Percentiles rank a stretch among this genome's conserved stretches.
Conservation (phyloP, 1,140 invertebrate genomes). For the Drosophila obscura region DNA sequence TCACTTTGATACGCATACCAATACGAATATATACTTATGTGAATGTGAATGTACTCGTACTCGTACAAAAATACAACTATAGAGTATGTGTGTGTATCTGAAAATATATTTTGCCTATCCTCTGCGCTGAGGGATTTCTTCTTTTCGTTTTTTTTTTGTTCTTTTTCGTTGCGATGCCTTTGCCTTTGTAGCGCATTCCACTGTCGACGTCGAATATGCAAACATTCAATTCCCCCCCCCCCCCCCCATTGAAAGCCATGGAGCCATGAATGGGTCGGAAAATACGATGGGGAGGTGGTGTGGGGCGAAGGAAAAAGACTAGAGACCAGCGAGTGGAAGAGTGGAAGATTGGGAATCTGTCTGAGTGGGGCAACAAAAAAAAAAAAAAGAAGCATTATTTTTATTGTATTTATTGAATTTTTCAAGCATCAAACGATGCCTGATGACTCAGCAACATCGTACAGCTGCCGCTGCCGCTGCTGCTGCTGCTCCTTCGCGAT, state of each 20-base stretch:
- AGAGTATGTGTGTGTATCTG: neutral
- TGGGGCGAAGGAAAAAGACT: neutral
- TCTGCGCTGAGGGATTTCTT: slow-evolving; percentile 8
- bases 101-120: slow-evolving; percentile 16
- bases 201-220: slow-evolving; percentile 70
- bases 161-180: slow-evolving; percentile 19
- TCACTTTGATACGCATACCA: neutral
- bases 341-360: neutral
- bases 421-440: slow-evolving; percentile 67
- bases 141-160: too few species aligned
- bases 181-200: slow-evolving; percentile 66
- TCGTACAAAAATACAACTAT: too few species aligned
- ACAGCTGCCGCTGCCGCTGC: neutral
- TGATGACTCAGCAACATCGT: slow-evolving; percentile 55
- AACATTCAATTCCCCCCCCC: slow-evolving; percentile 66
- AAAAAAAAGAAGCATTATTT: slow-evolving; percentile 44
- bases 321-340: neutral
- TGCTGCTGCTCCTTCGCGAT: neutral
- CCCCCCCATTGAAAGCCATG: slow-evolving; percentile 28
- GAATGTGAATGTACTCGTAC: too few species aligned
- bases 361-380: slow-evolving; percentile 1
- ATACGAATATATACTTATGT: neutral
- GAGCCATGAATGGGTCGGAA: too few species aligned
- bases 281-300: too few species aligned
- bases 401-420: slow-evolving; percentile 81